Conservation (phyloP, 2,797 vertebrate species). For the Anguilla megastoma region DNA sequence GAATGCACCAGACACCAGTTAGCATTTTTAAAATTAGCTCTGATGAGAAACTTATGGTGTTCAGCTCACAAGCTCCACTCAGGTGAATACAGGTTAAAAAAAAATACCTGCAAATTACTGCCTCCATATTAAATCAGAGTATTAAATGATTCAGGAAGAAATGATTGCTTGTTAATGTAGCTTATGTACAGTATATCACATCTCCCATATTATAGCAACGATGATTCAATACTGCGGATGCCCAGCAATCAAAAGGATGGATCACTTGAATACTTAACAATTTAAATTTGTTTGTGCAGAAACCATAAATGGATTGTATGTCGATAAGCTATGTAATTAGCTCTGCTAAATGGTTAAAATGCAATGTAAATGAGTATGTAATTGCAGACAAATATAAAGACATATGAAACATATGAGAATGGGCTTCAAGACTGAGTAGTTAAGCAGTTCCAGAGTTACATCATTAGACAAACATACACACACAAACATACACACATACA, state of each 20-base stretch:
- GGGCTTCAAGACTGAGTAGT: too few species aligned
- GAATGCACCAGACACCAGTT: neutral
- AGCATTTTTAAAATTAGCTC: neutral
- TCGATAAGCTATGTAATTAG: too few species aligned
- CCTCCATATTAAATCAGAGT: neutral
- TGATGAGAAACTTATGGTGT: neutral
- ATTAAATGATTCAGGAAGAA: neutral
- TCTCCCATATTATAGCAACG: neutral
- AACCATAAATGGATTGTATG: too few species aligned
- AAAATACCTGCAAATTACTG: neutral
- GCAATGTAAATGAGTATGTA: too few species aligned
- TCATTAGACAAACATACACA: too few species aligned
- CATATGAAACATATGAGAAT: too few species aligned
- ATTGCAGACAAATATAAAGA: too few species aligned
- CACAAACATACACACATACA: too few species aligned
- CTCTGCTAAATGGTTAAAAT: too few species aligned
- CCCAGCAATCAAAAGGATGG: neutral
- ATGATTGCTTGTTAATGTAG: neutral
- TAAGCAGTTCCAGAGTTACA: too few species aligned
- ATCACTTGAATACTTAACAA: neutral
- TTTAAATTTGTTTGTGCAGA: neutral
- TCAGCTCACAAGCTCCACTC: neutral
- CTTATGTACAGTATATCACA: neutral
- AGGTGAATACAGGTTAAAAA: neutral
- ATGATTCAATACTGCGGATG: neutral